These are phyloP conservation scores for Nomada goodeniana DNA, from an alignment of 2,888 invertebrate genomes.

Conservation along the genomic window DNA sequence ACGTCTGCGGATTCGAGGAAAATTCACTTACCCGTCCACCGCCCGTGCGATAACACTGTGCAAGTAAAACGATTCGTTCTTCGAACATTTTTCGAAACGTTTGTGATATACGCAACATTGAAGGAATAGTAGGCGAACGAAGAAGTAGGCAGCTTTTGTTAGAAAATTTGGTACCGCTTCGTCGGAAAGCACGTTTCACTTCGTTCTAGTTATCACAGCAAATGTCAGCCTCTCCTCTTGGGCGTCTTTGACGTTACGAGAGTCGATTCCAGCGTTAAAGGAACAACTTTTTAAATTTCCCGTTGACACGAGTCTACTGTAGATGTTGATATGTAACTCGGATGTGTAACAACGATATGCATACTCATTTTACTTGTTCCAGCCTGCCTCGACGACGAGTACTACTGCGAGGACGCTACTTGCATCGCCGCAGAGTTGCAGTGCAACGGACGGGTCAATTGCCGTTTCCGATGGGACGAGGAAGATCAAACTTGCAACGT, in stretches of 20 bases:
- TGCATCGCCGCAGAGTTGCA: constrained; percentile 90
- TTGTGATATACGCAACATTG: background rate
- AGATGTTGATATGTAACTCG: background rate
- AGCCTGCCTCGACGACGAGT: constrained; percentile 87
- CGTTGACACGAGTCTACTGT: background rate
- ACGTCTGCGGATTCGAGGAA: constrained; percentile 21
- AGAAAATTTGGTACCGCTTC: background rate
- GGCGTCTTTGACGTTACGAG: background rate
- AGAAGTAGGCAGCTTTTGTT: background rate
- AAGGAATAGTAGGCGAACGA: background rate
- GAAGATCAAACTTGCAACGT: constrained; percentile 85
- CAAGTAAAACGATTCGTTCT: constrained; percentile 29
- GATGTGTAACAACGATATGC: background rate
- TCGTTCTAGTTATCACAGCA: background rate
- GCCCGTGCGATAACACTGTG: constrained; percentile 23
- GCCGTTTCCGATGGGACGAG: constrained; percentile 93
- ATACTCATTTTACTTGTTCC: constrained; percentile 47
- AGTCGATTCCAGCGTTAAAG: background rate
- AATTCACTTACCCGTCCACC: constrained; percentile 38
- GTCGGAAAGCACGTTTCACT: background rate
- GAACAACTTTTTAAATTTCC: background rate
- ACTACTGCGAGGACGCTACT: constrained; percentile 94
- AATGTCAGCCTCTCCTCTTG: background rate
- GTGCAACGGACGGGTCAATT: constrained; percentile 92
- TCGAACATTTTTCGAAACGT: background rate